Conservation (phyloP, 2,888 invertebrate genomes). For the Hanleya hanleyi region DNA sequence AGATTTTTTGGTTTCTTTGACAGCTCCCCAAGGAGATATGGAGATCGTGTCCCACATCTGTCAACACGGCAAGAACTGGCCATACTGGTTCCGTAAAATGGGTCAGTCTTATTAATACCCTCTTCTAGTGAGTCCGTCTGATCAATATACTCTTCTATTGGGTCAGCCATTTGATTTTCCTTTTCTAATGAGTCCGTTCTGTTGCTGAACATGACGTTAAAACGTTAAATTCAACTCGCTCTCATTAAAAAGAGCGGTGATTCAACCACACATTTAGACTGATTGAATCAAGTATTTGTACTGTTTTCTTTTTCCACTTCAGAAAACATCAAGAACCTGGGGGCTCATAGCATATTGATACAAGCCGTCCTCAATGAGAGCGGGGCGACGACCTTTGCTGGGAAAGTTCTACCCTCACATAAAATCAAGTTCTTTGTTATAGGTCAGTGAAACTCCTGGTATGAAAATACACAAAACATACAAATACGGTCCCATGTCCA, state of each 20-base stretch:
- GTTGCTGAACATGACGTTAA: no score
- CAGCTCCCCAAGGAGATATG: conserved; percentile 66
- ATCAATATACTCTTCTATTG: no score
- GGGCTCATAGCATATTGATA: conserved; percentile 65
- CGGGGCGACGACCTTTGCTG: conserved; percentile 63
- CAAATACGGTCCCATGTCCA: no score
- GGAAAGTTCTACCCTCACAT: conserved; percentile 64
- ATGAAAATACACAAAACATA: no score
- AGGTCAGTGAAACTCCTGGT: no score
- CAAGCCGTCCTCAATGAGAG: conserved; percentile 70
- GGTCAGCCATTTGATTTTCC: no score
- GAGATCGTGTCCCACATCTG: conserved; percentile 69
- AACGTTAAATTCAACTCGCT: no score
- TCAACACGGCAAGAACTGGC: conserved; percentile 72
- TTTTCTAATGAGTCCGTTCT: no score
- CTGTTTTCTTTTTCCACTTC: conserved; percentile 34
- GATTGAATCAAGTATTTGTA: no score
- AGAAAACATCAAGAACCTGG: conserved; percentile 71
- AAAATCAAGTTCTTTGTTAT: conserved; percentile 66
- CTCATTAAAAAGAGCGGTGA: no score
- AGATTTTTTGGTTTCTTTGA: conserved; percentile 8
- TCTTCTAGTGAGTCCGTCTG: no score
- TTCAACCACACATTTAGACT: no score
- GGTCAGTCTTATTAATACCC: conserved; percentile 65
- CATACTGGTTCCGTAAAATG: conserved; percentile 73